Conservation (phyloP, 2,888 invertebrate genomes). For the Cylloceria caligata region DNA sequence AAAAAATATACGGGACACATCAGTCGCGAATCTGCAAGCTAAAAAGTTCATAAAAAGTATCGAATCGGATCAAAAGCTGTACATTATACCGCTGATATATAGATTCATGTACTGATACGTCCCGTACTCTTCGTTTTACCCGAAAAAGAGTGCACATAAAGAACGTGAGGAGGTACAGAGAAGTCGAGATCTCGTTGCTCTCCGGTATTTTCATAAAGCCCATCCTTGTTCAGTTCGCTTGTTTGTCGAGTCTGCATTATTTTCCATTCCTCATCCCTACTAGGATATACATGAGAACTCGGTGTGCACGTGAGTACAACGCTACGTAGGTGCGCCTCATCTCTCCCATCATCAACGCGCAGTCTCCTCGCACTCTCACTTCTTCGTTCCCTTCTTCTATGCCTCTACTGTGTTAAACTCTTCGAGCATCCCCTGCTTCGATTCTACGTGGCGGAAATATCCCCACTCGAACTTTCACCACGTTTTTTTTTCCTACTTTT, state of each 20-base stretch:
- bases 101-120: too few relatives aligned
- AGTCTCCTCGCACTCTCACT: conserved; percentile 6
- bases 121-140: conserved; percentile 46
- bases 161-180: background rate
- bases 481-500: conserved; percentile 28
- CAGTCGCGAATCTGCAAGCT: too few relatives aligned
- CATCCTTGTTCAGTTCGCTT: conserved; percentile 34
- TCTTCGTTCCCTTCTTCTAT: conserved; percentile 16
- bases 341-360: conserved; percentile 19
- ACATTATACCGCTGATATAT: too few relatives aligned
- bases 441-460: conserved; percentile 9
- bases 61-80: too few relatives aligned
- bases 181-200: conserved; percentile 30
- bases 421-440: conserved; percentile 21
- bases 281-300: conserved; percentile 1
- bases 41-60: too few relatives aligned
- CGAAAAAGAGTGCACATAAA: conserved; percentile 30
- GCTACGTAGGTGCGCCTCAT: background rate
- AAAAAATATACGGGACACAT: too few relatives aligned
- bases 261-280: conserved; percentile 10
- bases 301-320: background rate
- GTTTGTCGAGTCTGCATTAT: conserved; percentile 42
- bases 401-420: conserved; percentile 9
- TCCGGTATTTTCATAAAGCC: conserved; percentile 46
- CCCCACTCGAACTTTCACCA: conserved; percentile 14